Evolutionary conservation across 2,888 invertebrate species (phyloP).

Genomic region (Alcis repandata): DNA sequence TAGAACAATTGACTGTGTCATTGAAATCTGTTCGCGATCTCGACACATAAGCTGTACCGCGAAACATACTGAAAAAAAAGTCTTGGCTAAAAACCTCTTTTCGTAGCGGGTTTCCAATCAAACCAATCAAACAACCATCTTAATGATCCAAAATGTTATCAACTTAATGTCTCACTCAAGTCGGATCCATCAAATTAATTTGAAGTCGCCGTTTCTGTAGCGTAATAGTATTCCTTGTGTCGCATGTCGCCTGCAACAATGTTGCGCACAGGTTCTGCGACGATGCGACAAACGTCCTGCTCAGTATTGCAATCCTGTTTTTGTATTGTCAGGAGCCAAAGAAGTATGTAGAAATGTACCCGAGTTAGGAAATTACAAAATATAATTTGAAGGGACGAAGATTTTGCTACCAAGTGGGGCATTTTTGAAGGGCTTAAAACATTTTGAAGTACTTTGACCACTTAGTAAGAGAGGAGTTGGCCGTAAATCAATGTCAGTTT

Average conservation of each 20-base stretch:
- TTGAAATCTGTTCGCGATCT: no score
- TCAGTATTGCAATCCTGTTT: conserved; percentile 5
- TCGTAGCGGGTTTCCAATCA: no score
- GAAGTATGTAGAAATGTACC: background rate
- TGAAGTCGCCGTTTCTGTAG: background rate
- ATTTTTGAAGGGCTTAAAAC: no score
- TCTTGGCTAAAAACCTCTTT: no score
- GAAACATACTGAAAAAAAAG: no score
- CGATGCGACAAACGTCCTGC: conserved; percentile 12
- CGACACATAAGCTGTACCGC: no score
- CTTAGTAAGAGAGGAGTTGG: no score
- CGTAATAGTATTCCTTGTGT: background rate
- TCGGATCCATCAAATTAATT: background rate
- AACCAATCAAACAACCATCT: no score
- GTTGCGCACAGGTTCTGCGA: conserved; percentile 11
- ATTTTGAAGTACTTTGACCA: no score
- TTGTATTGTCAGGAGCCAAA: conserved; percentile 3
- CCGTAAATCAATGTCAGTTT: no score
- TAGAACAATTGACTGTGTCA: no score
- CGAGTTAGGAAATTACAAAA: background rate
- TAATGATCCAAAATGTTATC: background rate
- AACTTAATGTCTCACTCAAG: conserved; percentile 9
- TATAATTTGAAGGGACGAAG: background rate
- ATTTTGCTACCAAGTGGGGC: background rate
- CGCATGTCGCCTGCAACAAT: conserved; percentile 22